A percentile compares a stretch with the other conserved stretches of the same genome.
These are phyloP conservation scores for Eupithecia tripunctaria DNA, from an alignment of 2,888 invertebrate species.

Conservation along the genomic window DNA sequence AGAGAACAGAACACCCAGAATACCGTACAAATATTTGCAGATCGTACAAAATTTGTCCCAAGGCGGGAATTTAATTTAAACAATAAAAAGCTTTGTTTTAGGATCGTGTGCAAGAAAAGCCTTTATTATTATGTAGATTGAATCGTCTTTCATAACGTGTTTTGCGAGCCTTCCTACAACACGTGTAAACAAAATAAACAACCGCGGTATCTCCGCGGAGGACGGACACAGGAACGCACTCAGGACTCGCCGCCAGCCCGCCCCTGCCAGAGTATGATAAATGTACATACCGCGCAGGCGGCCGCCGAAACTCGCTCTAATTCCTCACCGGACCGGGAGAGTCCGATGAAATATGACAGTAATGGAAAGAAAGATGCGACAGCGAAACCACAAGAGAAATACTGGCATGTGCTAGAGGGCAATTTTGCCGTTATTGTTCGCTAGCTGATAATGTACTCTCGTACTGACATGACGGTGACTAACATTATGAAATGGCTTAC, in stretches of 20 bases:
- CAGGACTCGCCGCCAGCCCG: slow-evolving; percentile 54
- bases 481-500: background rate
- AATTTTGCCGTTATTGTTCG: slow-evolving; percentile 27
- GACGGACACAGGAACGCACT: slow-evolving; percentile 77
- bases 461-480: background rate
- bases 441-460: background rate
- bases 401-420: slow-evolving; percentile 22
- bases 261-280: slow-evolving; percentile 73
- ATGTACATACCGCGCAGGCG: slow-evolving; percentile 55
- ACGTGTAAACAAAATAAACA: slow-evolving; percentile 74
- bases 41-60: too few species aligned
- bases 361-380: slow-evolving; percentile 72
- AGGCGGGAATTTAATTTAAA: too few species aligned
- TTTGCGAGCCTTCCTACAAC: slow-evolving; percentile 54
- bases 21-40: too few species aligned
- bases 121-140: slow-evolving; percentile 23
- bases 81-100: slow-evolving; percentile 1
- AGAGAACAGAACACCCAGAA: too few species aligned
- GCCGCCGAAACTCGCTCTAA: slow-evolving; percentile 58
- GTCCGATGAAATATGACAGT: slow-evolving; percentile 68
- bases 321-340: slow-evolving; percentile 62
- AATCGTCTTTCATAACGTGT: slow-evolving; percentile 38
- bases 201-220: slow-evolving; percentile 50
- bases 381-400: slow-evolving; percentile 60
- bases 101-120: background rate